Conservation (phyloP, 2,797 vertebrate genomes). For the Pipistrellus nathusii region DNA sequence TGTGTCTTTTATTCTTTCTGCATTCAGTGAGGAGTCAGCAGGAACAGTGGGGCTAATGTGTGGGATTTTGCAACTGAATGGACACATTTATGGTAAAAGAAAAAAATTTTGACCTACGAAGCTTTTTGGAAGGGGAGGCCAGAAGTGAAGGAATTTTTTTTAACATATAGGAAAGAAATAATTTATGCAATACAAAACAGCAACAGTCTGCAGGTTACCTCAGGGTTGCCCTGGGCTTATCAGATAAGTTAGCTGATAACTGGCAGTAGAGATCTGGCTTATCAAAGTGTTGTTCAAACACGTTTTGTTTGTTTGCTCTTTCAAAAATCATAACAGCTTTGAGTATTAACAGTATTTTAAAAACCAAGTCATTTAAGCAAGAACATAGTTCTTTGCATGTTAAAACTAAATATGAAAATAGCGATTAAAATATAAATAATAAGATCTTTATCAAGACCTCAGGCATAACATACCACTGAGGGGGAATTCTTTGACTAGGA, state of each 20-base stretch:
- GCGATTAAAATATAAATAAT: background rate
- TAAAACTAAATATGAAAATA: background rate
- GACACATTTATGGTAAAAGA: background rate
- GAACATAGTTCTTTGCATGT: background rate
- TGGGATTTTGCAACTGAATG: background rate
- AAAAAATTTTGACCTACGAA: background rate
- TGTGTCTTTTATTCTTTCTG: background rate
- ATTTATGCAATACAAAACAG: background rate
- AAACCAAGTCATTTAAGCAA: conserved; percentile 18
- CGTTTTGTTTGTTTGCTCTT: conserved; percentile 54
- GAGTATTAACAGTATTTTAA: background rate
- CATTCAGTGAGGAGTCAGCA: background rate
- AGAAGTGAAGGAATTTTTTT: background rate
- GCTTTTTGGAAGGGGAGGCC: background rate
- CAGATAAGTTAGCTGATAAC: background rate
- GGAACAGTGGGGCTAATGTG: fast-evolving
- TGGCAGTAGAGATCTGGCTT: background rate
- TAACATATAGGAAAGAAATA: background rate
- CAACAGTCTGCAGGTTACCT: background rate
- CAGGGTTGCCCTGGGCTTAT: background rate
- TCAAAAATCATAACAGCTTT: background rate
- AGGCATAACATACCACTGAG: background rate
- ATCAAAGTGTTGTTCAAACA: conserved; percentile 58
- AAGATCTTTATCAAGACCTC: background rate
- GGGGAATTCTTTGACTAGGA: background rate